Percentiles rank a stretch among this genome's conserved stretches.
These are phyloP conservation scores for Hecatera dysodea DNA, from an alignment of 2,888 invertebrate genomes.

Conservation along the genomic window DNA sequence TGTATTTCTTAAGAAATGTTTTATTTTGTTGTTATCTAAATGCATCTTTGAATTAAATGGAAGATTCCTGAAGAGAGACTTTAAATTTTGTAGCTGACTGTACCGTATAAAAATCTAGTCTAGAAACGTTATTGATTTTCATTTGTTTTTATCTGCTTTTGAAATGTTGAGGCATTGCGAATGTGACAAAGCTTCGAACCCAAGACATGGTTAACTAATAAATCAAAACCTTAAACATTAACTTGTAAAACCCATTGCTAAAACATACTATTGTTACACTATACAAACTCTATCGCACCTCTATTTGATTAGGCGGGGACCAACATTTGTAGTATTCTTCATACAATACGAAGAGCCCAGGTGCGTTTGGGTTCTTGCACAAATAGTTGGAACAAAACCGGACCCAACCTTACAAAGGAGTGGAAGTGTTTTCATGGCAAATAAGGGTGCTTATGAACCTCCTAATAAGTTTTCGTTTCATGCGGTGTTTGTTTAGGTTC, in stretches of 20 bases:
- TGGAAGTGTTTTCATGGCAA: constrained; percentile 72
- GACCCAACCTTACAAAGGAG: constrained; percentile 62
- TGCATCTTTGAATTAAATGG: no score
- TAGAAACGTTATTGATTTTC: no score
- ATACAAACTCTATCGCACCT: constrained; percentile 60
- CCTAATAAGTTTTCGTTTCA: constrained; percentile 59
- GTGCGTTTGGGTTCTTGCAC: constrained; percentile 71
- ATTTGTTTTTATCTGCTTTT: no score
- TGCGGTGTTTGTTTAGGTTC: constrained; percentile 62
- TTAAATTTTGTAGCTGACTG: no score
- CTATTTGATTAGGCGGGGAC: constrained; percentile 64
- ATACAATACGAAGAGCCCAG: constrained; percentile 73
- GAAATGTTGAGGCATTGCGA: no score
- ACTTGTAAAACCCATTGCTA: constrained; percentile 40
- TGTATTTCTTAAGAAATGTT: no score
- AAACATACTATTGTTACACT: constrained; percentile 54
- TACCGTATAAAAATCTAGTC: no score
- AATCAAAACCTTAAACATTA: constrained; percentile 50
- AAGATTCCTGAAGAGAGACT: no score
- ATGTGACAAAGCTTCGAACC: no score
- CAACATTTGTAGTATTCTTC: constrained; percentile 71
- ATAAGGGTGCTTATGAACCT: constrained; percentile 64
- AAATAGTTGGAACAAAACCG: constrained; percentile 73
- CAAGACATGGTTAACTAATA: constrained; percentile 25
- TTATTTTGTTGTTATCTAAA: no score